Evolutionary conservation across 2,888 invertebrate species (phyloP).

Genomic region (Dicyrtomina minuta): DNA sequence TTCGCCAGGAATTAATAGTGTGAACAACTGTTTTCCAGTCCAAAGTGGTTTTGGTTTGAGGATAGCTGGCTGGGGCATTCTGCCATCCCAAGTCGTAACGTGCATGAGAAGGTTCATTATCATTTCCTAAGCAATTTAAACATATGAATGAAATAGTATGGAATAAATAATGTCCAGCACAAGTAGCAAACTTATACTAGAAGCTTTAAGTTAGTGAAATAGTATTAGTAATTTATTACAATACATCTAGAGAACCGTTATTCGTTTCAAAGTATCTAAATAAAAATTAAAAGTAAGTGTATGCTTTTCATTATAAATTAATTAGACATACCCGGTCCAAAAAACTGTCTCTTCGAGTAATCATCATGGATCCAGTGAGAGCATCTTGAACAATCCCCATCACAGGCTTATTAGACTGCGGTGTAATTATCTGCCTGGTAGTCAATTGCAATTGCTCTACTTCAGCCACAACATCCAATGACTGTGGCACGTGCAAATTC

Average conservation of each 20-base stretch:
- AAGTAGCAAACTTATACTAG: no score
- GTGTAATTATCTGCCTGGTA: conserved; percentile 96
- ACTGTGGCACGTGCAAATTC: conserved; percentile 98
- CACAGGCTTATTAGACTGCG: conserved; percentile 97
- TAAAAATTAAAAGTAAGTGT: no score
- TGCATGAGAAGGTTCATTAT: conserved; percentile 99
- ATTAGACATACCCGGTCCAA: conserved; percentile 59
- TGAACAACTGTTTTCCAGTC: conserved; percentile 98
- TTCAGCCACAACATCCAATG: conserved; percentile 96
- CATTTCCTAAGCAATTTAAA: no score
- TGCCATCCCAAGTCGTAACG: conserved; percentile 98
- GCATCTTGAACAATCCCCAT: conserved; percentile 99
- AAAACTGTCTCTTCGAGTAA: conserved; percentile 98
- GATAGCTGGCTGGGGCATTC: conserved; percentile 97
- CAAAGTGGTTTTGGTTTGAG: conserved; percentile 93
- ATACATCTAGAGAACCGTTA: no score
- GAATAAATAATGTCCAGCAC: no score
- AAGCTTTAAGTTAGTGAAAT: no score
- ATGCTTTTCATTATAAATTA: no score
- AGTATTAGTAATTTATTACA: no score
- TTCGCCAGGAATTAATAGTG: conserved; percentile 95
- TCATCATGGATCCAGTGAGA: conserved; percentile 93
- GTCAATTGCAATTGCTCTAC: conserved; percentile 96
- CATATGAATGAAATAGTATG: no score
- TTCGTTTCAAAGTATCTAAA: no score